A percentile compares a stretch with the other conserved stretches of the same genome.
These are phyloP conservation scores for Dunckerocampus dactyliophorus DNA, from an alignment of 2,113 vertebrate species.

Conservation along the genomic window DNA sequence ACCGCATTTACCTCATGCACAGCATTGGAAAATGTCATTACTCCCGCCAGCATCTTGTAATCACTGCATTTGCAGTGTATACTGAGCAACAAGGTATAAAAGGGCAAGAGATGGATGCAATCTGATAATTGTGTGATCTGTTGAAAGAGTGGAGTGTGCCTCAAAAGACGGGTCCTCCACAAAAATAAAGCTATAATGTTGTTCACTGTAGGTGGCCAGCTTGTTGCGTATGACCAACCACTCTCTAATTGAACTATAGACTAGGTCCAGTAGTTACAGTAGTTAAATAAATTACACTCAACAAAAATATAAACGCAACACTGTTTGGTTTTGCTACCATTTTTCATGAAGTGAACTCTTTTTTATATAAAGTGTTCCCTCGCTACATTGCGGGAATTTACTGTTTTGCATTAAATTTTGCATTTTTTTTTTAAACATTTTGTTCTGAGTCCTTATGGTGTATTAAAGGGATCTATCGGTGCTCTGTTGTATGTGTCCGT, in stretches of 20 bases:
- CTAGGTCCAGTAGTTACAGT: background rate
- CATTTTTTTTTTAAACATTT: too few relatives aligned
- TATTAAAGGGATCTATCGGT: too few relatives aligned
- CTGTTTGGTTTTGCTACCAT: too few relatives aligned
- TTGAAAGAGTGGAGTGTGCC: background rate
- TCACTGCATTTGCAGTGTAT: background rate
- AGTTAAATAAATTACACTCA: too few relatives aligned
- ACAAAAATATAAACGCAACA: too few relatives aligned
- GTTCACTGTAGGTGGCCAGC: background rate
- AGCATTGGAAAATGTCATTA: constrained; percentile 25
- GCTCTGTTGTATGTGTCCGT: too few relatives aligned
- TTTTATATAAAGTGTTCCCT: too few relatives aligned
- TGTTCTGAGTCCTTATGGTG: too few relatives aligned
- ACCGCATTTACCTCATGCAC: constrained; percentile 41
- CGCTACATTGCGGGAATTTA: too few relatives aligned
- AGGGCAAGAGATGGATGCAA: background rate
- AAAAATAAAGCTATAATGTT: constrained; percentile 1
- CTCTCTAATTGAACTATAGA: background rate
- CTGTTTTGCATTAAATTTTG: too few relatives aligned
- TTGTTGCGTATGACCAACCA: background rate
- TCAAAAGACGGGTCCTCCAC: background rate
- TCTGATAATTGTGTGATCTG: constrained; percentile 14
- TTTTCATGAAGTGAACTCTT: too few relatives aligned
- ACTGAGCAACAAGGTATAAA: background rate
- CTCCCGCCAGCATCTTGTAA: background rate